Evolutionary conservation across 1,140 invertebrate genomes (phyloP).

Genomic region (Cataglyphis hispanica): DNA sequence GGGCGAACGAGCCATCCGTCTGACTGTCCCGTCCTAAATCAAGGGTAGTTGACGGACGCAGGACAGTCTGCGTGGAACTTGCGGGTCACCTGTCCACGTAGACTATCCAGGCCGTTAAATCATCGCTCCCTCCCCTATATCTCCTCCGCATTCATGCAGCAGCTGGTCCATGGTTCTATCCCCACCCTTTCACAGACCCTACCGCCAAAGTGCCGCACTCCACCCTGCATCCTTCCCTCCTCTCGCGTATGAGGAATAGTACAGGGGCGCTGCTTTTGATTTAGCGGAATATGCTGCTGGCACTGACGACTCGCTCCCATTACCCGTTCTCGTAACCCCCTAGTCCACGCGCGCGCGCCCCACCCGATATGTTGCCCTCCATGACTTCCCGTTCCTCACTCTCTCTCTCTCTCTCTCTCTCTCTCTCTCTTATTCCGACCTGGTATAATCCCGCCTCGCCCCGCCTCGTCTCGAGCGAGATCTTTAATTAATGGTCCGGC

Average conservation of each 20-base stretch:
- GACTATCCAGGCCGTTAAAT: slow-evolving; percentile 71
- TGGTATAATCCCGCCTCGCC: not conserved
- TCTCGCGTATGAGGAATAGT: slow-evolving; percentile 77
- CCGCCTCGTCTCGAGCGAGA: slow-evolving; percentile 50
- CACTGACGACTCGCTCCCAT: slow-evolving; percentile 82
- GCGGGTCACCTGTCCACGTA: slow-evolving; percentile 76
- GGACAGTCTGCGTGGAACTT: slow-evolving; percentile 74
- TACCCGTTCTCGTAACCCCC: slow-evolving; percentile 65
- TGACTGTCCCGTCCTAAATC: slow-evolving; percentile 69
- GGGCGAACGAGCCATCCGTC: slow-evolving; percentile 51
- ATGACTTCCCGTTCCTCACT: slow-evolving; percentile 25
- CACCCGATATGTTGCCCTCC: slow-evolving; percentile 51
- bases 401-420: too few species aligned
- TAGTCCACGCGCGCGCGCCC: slow-evolving; percentile 33
- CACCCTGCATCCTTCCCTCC: slow-evolving; percentile 45
- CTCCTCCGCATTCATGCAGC: not conserved
- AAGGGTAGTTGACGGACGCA: slow-evolving; percentile 72
- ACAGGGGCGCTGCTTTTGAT: slow-evolving; percentile 82
- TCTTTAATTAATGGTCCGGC: slow-evolving; percentile 80
- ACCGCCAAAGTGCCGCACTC: slow-evolving; percentile 36
- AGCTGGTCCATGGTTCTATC: not conserved
- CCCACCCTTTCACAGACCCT: not conserved
- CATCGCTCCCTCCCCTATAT: slow-evolving; percentile 42
- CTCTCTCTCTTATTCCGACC: slow-evolving; percentile 30
- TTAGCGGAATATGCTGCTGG: slow-evolving; percentile 83